Evolutionary conservation across 2,888 invertebrate species (phyloP), one percentile per base, ranked within the genome.

Genomic region (Dilophus febrilis): DNA sequence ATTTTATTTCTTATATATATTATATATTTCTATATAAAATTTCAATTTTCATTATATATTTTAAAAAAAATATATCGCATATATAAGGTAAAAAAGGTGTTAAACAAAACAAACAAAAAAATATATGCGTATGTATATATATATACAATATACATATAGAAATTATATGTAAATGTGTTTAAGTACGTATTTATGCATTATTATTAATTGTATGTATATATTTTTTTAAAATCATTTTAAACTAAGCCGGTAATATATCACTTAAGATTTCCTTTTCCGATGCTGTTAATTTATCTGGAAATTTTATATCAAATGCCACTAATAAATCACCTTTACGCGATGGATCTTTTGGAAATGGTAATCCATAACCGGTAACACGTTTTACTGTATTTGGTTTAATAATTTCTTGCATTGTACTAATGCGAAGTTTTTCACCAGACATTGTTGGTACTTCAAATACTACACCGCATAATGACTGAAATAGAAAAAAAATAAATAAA

Each of bases 301-400:
- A 97, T 61, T 81, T 82, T 58, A 97, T 90, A 66, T 94, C 92
- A 59, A 97, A 97, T 45, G 84, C 83, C 30, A 97, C 85, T 43
- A 97, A 69, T 13, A 97, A 70, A 12, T 40, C 40, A 14, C 95
- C 95, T 62, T 84, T 81, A 54, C 84, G 71, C 28, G 80, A 75
- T 4, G 87, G 84, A 57, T 94, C 92, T 66, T 95, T 95, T 7
- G 95, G 91, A 61, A 82, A 75, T 7, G 95, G 95, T 47, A 97
- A 65, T 1, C 95, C 95, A 53, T 88, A 85, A 36, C 88, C 90
- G 42, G 83, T 81, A 56, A 95, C 84, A 58, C 90, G 73, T 59
- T 86, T 87, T 33, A 84, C 80, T 42, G 84, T 84, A 54, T 79
- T 81, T 33, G 95, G 94, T 62, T 90, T 94, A 46, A 94, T 79